Evolutionary conservation across 2,113 vertebrate species (phyloP), one percentile per base, ranked within the genome.

Genomic region (Heloderma charlesbogerti): DNA sequence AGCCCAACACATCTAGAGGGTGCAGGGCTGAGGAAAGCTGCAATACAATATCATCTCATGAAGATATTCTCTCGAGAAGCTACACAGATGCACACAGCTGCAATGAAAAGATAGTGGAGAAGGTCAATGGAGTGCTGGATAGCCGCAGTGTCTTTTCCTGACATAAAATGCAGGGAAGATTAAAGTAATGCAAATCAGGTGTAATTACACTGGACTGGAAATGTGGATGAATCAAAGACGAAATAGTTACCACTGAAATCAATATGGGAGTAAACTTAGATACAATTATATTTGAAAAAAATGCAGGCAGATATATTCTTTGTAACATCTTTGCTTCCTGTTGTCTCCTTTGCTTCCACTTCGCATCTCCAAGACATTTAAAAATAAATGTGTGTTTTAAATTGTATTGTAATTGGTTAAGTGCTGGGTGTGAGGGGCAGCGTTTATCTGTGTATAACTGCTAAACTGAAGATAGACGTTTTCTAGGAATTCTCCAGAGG

Each of bases 151-250:
- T 84, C 40, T 63, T 84, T 83, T 57, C 80, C 80, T 2, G 22
- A 71, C 54, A 89, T 63, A 79, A 84, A 84, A 83, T 89, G 71
- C 80, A 43, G 40, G 69, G 40, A 45, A 74, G 37, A 84, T 84
- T 34, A 84, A 89, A 89, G 69, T 72, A 89, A 89, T 89, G 80
- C 80, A 89, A 75, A 89, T 75, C 88, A 84, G 51, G 71, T 45
- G 54, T 89, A 89, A 89, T 84, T 89, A 84, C 81, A 89, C 75
- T 74, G 71, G 81, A 60, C 48, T 84, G 81, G 54, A 84, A 89
- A 75, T 63, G 37, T 63, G 75, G 81, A 89, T 84, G 69, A 75
- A 83, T 84, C 80, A 89, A 89, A 88, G 60, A 43, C 81, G 87
- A 88, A 88, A 89, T 75, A 60, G 80, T 84, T 89, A 84, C 80